A percentile compares a stretch with the other conserved stretches of the same genome.
Evolutionary conservation across 2,113 vertebrate species (phyloP).

Genomic region (Microcebus griseorufus): DNA sequence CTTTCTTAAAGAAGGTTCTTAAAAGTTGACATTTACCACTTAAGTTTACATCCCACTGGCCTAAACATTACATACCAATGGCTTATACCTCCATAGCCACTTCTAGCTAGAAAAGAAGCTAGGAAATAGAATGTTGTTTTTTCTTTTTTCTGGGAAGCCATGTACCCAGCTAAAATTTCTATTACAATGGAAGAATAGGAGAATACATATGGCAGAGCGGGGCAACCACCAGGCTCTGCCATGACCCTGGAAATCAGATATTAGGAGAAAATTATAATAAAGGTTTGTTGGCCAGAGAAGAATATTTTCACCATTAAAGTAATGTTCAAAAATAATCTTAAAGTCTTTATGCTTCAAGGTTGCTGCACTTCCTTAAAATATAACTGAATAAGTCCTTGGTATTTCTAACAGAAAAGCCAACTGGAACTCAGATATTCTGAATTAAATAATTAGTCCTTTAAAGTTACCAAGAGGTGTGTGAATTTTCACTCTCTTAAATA

Average conservation of each 20-base stretch:
- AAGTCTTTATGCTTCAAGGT: conserved; percentile 4
- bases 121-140: background rate
- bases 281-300: background rate
- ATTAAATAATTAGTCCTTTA: conserved; percentile 46
- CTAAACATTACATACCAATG: background rate
- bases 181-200: conserved; percentile 24
- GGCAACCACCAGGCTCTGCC: background rate
- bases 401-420: conserved; percentile 27
- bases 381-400: background rate
- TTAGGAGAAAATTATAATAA: background rate
- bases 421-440: background rate
- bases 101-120: background rate
- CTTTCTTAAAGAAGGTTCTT: background rate
- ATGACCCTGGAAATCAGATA: background rate
- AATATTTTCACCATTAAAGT: background rate
- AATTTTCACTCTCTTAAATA: conserved; percentile 16
- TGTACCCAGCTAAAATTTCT: conserved; percentile 8
- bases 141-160: conserved; percentile 11
- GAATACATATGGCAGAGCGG: background rate
- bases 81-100: background rate
- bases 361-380: background rate
- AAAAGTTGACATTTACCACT: background rate
- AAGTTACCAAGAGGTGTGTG: background rate
- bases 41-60: background rate
- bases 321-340: background rate